A percentile compares a stretch with the other conserved stretches of the same genome.
Evolutionary conservation across 2,113 vertebrate species (phyloP).

Genomic region (Myodes glareolus): DNA sequence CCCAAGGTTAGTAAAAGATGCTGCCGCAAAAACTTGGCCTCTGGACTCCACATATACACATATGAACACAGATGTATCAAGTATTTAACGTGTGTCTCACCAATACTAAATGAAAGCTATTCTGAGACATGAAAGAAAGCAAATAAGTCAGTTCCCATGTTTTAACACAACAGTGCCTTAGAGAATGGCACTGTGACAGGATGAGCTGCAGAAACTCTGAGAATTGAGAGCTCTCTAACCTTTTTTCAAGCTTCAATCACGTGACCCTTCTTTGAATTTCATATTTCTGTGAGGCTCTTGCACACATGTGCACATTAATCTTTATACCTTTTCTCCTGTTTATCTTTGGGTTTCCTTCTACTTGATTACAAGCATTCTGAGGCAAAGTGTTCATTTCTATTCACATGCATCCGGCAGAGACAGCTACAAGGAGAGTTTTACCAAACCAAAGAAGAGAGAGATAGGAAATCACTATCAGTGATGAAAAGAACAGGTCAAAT

Average conservation of each 20-base stretch:
- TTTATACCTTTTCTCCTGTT: background rate
- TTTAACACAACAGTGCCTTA: background rate
- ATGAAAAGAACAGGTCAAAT: background rate
- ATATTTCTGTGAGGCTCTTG: background rate
- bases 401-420: background rate
- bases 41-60: background rate
- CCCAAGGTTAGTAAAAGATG: background rate
- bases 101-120: background rate
- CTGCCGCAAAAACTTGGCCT: background rate
- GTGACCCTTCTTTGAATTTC: background rate
- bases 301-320: background rate
- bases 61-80: background rate
- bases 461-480: background rate
- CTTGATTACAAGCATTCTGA: background rate
- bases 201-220: background rate
- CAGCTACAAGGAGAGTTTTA: background rate
- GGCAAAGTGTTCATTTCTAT: background rate
- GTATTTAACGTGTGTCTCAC: background rate
- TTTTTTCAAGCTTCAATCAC: background rate
- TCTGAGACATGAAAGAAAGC: background rate
- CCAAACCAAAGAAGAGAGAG: background rate
- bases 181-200: background rate
- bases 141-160: background rate
- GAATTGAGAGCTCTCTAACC: background rate
- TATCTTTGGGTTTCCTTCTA: background rate